Evolutionary conservation across 1,140 invertebrate species (phyloP).

Genomic region (Armadillidium nasatum): DNA sequence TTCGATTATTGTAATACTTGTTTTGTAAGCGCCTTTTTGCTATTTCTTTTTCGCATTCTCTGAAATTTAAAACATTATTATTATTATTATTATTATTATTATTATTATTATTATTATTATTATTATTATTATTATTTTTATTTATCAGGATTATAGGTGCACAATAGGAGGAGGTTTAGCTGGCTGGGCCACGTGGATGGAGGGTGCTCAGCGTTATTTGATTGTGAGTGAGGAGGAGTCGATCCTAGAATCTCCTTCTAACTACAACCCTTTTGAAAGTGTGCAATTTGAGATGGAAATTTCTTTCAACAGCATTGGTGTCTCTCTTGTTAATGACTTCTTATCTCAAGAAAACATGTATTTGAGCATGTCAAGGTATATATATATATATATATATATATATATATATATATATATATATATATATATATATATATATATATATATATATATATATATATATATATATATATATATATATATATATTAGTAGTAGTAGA

Average conservation of each 20-base stretch:
- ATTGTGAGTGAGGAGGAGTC: conserved; percentile 20
- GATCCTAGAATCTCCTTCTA: conserved; percentile 14
- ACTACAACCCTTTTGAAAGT: conserved; percentile 12
- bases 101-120: no score
- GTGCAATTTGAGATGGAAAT: conserved; percentile 12
- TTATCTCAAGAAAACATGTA: conserved; percentile 25
- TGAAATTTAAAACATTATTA: no score
- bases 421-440: conserved; percentile 25
- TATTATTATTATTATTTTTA: no score
- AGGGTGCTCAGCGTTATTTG: conserved; percentile 21
- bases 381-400: conserved; percentile 11
- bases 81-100: no score
- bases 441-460: conserved; percentile 7
- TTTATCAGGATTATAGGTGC: not conserved
- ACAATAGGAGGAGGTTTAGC: not conserved
- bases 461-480: conserved; percentile 24
- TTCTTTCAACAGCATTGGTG: conserved; percentile 19
- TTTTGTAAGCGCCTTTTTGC: no score
- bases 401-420: conserved; percentile 15
- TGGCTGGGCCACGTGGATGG: not conserved
- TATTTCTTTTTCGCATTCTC: no score
- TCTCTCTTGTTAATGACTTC: conserved; percentile 22
- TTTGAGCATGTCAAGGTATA: conserved; percentile 18
- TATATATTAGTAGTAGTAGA: not conserved
- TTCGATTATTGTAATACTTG: no score